These are phyloP conservation scores for Riparia riparia DNA, from an alignment of 2,113 vertebrate genomes.

Conservation along the genomic window DNA sequence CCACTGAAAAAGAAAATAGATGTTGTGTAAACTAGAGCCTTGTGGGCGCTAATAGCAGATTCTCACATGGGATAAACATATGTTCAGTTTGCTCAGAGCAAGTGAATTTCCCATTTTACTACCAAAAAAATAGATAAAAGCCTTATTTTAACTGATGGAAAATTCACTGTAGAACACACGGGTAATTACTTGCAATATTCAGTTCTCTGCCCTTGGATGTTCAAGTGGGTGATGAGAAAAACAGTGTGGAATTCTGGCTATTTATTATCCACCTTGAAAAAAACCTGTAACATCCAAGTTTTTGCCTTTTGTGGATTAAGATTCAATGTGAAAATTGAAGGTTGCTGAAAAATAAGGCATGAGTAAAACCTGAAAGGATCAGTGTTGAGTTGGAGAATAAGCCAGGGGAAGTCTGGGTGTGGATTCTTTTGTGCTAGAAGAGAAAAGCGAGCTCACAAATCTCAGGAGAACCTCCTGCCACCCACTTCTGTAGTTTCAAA, in stretches of 20 bases:
- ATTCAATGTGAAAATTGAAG: slow-evolving; percentile 4
- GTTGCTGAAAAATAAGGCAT: not conserved
- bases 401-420: not conserved
- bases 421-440: not conserved
- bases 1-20: slow-evolving; percentile 45
- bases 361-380: not conserved
- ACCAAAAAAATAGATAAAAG: not conserved
- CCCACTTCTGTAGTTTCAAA: not conserved
- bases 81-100: slow-evolving; percentile 54
- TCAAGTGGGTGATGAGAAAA: not conserved
- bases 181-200: slow-evolving; percentile 5
- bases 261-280: not conserved
- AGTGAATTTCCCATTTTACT: not conserved
- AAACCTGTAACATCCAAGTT: not conserved
- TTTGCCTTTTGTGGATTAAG: not conserved
- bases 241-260: not conserved
- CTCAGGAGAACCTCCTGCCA: not conserved
- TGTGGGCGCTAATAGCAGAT: slow-evolving; percentile 58
- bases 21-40: slow-evolving; percentile 58
- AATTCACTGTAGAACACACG: not conserved
- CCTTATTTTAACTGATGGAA: slow-evolving; percentile 36
- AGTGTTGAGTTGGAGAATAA: not conserved
- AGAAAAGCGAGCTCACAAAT: not conserved
- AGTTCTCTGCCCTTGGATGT: not conserved
- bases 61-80: slow-evolving; percentile 64